Conservation (phyloP, 2,797 vertebrate species). For the Alosa sapidissima region DNA sequence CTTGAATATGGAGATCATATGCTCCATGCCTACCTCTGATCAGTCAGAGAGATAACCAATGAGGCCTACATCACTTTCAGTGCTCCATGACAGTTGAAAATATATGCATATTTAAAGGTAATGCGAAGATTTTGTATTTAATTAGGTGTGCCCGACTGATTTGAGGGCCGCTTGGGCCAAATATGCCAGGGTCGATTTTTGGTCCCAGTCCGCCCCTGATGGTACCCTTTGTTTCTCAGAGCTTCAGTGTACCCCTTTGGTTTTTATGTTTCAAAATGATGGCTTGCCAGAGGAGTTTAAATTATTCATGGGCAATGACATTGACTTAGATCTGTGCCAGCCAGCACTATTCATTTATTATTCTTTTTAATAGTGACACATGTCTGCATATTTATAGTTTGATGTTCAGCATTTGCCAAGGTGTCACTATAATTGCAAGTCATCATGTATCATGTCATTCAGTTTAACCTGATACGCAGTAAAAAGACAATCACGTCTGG, state of each 20-base stretch:
- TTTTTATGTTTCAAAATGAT: neutral
- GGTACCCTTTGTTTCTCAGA: neutral
- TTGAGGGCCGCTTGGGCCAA: no score
- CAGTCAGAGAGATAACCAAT: no score
- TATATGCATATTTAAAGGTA: no score
- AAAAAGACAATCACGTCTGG: neutral
- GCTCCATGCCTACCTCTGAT: no score
- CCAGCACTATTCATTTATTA: neutral
- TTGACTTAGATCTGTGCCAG: neutral
- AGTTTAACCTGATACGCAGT: neutral
- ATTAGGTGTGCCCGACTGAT: no score
- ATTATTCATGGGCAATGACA: neutral
- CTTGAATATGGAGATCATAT: no score
- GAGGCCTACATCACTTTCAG: no score
- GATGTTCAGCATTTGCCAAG: neutral
- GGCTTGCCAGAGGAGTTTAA: neutral
- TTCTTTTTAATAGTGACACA: slow-evolving; percentile 9
- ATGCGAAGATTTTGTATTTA: no score
- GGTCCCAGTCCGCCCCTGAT: no score
- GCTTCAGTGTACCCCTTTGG: neutral
- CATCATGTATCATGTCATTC: neutral
- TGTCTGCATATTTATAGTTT: slow-evolving; percentile 3
- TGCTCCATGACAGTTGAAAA: no score
- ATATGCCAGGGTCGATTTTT: no score
- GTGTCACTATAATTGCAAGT: neutral